phyloP scores from a whole-genome alignment of 1,140 invertebrate species.

The Atopsyche davidsoni region DNA sequence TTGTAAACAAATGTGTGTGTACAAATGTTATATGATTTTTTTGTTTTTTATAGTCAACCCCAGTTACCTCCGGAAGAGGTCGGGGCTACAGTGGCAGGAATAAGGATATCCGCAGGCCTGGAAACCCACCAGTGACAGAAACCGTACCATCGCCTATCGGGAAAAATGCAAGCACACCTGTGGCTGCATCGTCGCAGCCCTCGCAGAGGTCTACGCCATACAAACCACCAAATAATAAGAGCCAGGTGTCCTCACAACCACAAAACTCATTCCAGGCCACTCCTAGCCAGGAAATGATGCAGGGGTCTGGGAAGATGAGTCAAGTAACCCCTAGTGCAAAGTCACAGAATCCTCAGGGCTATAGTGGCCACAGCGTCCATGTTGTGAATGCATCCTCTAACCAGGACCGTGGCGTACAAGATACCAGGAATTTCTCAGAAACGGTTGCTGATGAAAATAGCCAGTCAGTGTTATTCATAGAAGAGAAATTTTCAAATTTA shows the following conservation, averaged over 20 bases:
- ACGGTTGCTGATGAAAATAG: conserved; percentile 19
- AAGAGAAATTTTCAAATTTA: conserved; percentile 24
- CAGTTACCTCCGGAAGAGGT: conserved; percentile 19
- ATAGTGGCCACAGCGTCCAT: background rate
- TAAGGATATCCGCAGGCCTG: conserved; percentile 19
- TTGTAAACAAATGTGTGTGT: no score
- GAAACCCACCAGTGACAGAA: background rate
- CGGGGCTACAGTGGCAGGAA: conserved; percentile 25
- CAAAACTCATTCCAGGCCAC: background rate
- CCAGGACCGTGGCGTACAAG: no score
- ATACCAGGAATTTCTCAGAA: no score
- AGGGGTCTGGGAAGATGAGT: background rate
- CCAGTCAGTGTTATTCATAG: conserved; percentile 26
- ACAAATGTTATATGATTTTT: no score
- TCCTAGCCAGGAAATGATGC: background rate
- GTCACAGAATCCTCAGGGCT: background rate
- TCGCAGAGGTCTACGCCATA: background rate
- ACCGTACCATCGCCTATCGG: background rate
- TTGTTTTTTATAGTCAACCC: conserved; percentile 19
- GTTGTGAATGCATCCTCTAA: background rate
- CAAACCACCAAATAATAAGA: background rate
- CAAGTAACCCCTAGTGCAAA: background rate
- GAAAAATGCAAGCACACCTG: background rate
- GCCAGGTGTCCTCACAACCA: no score
- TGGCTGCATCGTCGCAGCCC: background rate